Evolutionary conservation across 1,140 invertebrate genomes (phyloP).

Genomic region (Drosophila aff.): DNA sequence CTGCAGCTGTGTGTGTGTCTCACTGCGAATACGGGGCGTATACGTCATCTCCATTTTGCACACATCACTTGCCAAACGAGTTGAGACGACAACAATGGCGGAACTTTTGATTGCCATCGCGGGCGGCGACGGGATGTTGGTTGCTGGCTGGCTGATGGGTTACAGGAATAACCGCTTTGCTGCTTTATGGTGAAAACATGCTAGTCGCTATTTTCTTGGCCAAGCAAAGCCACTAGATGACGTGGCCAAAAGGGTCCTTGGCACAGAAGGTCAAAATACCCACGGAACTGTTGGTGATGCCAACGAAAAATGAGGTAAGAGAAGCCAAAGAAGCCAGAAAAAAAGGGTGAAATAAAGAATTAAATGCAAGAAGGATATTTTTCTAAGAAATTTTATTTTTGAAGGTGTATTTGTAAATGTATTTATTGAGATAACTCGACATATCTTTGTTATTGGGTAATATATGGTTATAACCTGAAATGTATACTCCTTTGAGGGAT

Average conservation of each 20-base stretch:
- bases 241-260: constrained; percentile 47
- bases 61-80: constrained; percentile 45
- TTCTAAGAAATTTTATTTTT: background rate
- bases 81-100: constrained; percentile 35
- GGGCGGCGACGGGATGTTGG: background rate
- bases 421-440: background rate
- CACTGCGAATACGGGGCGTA: constrained; percentile 25
- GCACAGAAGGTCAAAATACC: constrained; percentile 55
- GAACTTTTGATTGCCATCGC: constrained; percentile 48
- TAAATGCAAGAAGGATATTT: background rate
- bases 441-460: background rate
- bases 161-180: constrained; percentile 47
- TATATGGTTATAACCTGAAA: background rate
- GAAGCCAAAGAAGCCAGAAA: background rate
- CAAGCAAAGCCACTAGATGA: constrained; percentile 47
- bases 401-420: background rate
- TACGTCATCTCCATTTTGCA: constrained; percentile 60
- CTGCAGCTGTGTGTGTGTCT: constrained; percentile 14
- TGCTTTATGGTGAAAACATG: constrained; percentile 45
- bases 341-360: background rate
- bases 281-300: background rate
- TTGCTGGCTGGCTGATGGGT: constrained; percentile 4
- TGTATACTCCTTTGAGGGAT: no score
- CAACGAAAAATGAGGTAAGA: background rate
- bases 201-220: constrained; percentile 39